phyloP scores from a whole-genome alignment of 2,113 vertebrate species.

The Panurus biarmicus region DNA sequence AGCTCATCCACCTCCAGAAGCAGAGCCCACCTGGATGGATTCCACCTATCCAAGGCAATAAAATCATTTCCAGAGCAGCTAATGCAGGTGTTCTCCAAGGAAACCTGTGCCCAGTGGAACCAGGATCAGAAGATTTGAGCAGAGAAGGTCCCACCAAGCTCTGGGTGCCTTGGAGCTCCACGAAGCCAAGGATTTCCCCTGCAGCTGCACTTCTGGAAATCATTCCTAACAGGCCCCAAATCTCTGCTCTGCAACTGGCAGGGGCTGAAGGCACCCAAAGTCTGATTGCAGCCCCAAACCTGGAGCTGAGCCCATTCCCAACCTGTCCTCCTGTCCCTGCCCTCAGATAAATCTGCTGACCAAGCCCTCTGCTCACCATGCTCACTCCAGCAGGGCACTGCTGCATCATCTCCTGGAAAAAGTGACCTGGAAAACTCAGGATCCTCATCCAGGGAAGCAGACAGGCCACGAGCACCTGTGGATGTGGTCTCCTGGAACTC shows the following conservation, averaged over 20 bases:
- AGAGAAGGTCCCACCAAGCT: neutral
- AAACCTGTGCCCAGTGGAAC: neutral
- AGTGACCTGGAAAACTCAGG: neutral
- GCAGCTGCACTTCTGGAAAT: neutral
- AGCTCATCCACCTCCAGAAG: neutral
- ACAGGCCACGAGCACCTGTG: neutral
- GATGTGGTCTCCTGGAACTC: neutral
- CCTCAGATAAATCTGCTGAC: neutral
- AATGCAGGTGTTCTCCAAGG: neutral
- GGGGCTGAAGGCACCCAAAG: neutral
- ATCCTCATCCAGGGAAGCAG: neutral
- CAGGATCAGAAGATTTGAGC: neutral
- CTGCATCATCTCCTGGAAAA: neutral
- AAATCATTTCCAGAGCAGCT: neutral
- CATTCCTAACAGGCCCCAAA: neutral
- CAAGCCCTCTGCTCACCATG: neutral
- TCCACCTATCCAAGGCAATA: neutral
- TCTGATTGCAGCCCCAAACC: neutral
- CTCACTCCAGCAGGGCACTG: neutral
- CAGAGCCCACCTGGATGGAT: neutral
- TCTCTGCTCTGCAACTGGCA: neutral
- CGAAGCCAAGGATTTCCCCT: neutral
- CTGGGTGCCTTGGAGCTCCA: neutral
- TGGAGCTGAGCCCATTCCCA: neutral
- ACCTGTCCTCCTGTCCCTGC: neutral